Percentiles rank a stretch among this genome's conserved stretches.
Conservation (phyloP, 2,888 invertebrate species). For the Drosophila pegasa region DNA sequence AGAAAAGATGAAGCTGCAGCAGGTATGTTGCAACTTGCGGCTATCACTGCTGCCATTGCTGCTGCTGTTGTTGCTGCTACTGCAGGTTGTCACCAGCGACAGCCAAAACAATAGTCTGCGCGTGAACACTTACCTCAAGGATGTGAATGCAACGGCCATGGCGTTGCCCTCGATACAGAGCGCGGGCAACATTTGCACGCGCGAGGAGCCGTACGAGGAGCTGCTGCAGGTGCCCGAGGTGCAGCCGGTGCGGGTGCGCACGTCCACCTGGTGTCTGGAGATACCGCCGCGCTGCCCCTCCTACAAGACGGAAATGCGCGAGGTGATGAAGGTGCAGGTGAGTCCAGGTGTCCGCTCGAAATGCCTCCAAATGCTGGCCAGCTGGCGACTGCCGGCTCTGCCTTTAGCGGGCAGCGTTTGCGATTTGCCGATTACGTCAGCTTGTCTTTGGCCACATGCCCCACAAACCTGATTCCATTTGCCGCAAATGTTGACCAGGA, state of each 20-base stretch:
- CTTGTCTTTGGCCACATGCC: conserved; percentile 65
- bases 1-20: conserved; percentile 26
- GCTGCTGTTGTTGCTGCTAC: conserved; percentile 26
- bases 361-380: conserved; percentile 13
- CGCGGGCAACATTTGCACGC: conserved; percentile 80
- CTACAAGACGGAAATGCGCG: conserved; percentile 89
- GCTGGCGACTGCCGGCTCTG: conserved; percentile 58
- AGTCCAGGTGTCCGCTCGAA: conserved; percentile 76
- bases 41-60: conserved; percentile 19
- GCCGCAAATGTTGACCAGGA: conserved; percentile 58
- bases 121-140: conserved; percentile 71
- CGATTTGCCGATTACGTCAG: conserved; percentile 47
- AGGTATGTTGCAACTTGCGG: conserved; percentile 9
- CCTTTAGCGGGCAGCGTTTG: conserved; percentile 55
- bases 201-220: conserved; percentile 86
- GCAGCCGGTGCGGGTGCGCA: conserved; percentile 89
- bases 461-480: conserved; percentile 71
- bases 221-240: conserved; percentile 77
- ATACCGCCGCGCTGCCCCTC: conserved; percentile 92
- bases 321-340: conserved; percentile 90
- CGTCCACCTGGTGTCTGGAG: conserved; percentile 91
- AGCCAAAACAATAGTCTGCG: conserved; percentile 63
- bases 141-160: conserved; percentile 49
- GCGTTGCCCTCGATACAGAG: conserved; percentile 57
- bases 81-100: conserved; percentile 21